Evolutionary conservation across 2,888 invertebrate species (phyloP), one percentile per base, ranked within the genome.

Genomic region (Meteorus cinctellus): DNA sequence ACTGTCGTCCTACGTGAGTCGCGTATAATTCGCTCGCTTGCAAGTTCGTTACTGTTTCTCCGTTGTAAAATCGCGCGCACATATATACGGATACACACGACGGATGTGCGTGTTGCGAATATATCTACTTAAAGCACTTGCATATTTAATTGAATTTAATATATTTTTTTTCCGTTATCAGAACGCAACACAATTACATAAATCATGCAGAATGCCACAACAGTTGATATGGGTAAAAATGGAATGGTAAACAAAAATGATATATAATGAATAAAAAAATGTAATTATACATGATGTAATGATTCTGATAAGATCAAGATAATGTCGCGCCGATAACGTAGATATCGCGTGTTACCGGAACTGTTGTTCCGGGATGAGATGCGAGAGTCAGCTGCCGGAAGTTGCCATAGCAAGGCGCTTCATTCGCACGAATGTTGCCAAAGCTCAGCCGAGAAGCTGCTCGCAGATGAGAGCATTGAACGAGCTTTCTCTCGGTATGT

Each of bases 351-450:
- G 76, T 78, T 78, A 76, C 83, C 84, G 84, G 85, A 86, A 85
- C 83, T 82, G 77, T 80, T 84, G 87, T 86, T 86, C 85, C 84
- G 83, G 84, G 79, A 76, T 80, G 36, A 41, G 82, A 78, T 79
- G 83, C 84, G 86, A 85, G 84, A 55, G 55, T 19, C 19, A 19
- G 55, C 55, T 55, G 85, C 84, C 86, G 86, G 86, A 88, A 87
- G 86, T 85, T 77, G 82, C 84, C 84, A 80, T 82, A 83, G 83
- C 84, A 83, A 84, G 85, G 86, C 84, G 86, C 87, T 85, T 84
- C 82, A 81, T 82, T 81, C 82, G 80, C 79, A 72, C 41, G 59
- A 41, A 27, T 51, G 55, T 55, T 65, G 75, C 80, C 72, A 77
- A 84, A 84, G 84, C 86, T 85, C 86, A 81, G 81, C 81, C 84